phyloP scores from a whole-genome alignment of 2,888 invertebrate genomes.

The Cheilosia scutellata region DNA sequence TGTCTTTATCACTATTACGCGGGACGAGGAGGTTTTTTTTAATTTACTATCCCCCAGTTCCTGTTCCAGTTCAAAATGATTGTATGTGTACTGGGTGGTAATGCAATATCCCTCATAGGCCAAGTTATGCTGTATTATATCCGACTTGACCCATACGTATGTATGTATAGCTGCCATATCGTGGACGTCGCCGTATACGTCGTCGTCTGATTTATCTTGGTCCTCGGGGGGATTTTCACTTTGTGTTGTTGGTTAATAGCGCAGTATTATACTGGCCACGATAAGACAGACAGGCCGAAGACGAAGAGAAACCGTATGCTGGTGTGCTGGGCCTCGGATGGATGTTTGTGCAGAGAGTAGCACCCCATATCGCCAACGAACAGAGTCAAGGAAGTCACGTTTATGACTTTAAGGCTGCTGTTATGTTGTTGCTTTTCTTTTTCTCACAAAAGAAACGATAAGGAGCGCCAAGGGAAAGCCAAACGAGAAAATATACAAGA shows the following conservation, averaged over 20 bases:
- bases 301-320: slow-evolving; percentile 60
- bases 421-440: neutral
- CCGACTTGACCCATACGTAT: slow-evolving; percentile 51
- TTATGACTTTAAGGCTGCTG: slow-evolving; percentile 75
- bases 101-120: slow-evolving; percentile 71
- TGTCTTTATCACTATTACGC: slow-evolving; percentile 57
- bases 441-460: slow-evolving; percentile 36
- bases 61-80: slow-evolving; percentile 24
- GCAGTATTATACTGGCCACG: slow-evolving; percentile 44
- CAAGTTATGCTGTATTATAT: slow-evolving; percentile 48
- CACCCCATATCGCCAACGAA: slow-evolving; percentile 41
- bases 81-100: slow-evolving; percentile 31
- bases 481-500: slow-evolving; percentile 53
- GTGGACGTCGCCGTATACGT: slow-evolving; percentile 54
- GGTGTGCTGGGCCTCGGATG: slow-evolving; percentile 9
- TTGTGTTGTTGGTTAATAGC: slow-evolving; percentile 71
- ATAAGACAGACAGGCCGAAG: slow-evolving; percentile 60
- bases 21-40: neutral
- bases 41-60: slow-evolving; percentile 54
- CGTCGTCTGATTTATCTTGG: slow-evolving; percentile 73
- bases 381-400: slow-evolving; percentile 74
- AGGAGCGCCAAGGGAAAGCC: slow-evolving; percentile 61
- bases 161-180: slow-evolving; percentile 14
- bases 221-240: slow-evolving; percentile 73
- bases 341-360: neutral